Percentiles rank a stretch among this genome's conserved stretches.
These are phyloP conservation scores for Sepiola atlantica DNA, from an alignment of 2,888 invertebrate genomes.

Conservation along the genomic window DNA sequence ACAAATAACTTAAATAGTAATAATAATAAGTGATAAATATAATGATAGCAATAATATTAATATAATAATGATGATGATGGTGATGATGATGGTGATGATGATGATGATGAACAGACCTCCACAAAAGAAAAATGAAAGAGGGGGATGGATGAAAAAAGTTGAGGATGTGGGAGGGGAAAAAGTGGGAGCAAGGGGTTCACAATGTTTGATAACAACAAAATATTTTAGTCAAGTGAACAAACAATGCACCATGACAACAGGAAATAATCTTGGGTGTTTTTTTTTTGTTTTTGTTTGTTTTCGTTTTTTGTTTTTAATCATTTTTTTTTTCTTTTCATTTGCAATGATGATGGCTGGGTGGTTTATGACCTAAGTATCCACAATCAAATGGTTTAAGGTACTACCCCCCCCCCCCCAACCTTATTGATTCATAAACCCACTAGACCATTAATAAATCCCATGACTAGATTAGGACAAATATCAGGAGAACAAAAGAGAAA, in stretches of 20 bases:
- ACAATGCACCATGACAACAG: not conserved
- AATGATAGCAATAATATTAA: conserved; percentile 1
- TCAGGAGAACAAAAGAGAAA: not conserved
- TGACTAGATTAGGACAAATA: not conserved
- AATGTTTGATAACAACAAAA: not conserved
- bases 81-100: not conserved
- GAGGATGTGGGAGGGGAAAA: not conserved
- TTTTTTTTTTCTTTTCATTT: not conserved
- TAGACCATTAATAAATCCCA: not conserved
- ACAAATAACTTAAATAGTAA: conserved; percentile 47
- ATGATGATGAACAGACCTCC: not conserved
- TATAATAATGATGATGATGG: not conserved
- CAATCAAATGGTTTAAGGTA: not conserved
- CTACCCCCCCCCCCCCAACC: not conserved
- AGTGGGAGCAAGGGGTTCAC: not conserved
- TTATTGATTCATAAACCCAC: not conserved
- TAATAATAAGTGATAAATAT: conserved; percentile 23
- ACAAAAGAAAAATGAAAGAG: not conserved
- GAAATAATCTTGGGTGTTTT: not conserved
- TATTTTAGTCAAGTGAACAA: not conserved
- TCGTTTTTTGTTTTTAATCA: no score
- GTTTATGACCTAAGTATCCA: not conserved
- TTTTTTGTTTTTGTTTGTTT: no score
- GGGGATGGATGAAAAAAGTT: not conserved
- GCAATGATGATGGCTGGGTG: not conserved